phyloP scores from a whole-genome alignment of 2,113 vertebrate species.

The Dasypus novemcinctus region DNA sequence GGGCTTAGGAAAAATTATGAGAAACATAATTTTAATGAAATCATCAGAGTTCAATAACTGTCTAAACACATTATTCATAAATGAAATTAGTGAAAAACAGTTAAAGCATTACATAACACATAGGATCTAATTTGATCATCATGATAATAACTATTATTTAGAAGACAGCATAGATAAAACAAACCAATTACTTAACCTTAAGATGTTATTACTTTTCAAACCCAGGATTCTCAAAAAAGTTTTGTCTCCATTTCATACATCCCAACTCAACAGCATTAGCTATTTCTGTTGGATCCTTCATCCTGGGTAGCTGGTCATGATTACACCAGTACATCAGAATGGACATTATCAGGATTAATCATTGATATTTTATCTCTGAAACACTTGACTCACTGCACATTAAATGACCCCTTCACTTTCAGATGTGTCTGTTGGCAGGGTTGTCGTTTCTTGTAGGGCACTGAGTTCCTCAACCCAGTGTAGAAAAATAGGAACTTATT shows the following conservation, averaged over 20 bases:
- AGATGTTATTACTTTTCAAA: background rate
- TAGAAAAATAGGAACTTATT: background rate
- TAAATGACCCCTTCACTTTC: background rate
- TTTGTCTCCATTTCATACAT: background rate
- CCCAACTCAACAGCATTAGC: background rate
- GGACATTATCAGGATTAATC: background rate
- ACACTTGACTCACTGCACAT: background rate
- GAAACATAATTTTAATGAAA: background rate
- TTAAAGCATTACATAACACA: background rate
- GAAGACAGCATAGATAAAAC: background rate
- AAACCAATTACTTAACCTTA: background rate
- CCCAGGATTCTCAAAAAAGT: background rate
- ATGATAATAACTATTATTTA: background rate
- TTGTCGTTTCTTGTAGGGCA: background rate
- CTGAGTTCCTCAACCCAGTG: background rate
- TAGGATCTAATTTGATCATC: background rate
- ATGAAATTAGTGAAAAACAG: background rate
- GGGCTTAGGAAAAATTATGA: background rate
- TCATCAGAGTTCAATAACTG: background rate
- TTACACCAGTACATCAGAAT: background rate
- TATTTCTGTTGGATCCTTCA: background rate
- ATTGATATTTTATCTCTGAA: background rate
- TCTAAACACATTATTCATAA: background rate
- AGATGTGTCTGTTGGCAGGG: background rate
- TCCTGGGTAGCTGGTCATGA: background rate